phyloP scores from a whole-genome alignment of 2,797 vertebrate species.

The Iguana delicatissima region DNA sequence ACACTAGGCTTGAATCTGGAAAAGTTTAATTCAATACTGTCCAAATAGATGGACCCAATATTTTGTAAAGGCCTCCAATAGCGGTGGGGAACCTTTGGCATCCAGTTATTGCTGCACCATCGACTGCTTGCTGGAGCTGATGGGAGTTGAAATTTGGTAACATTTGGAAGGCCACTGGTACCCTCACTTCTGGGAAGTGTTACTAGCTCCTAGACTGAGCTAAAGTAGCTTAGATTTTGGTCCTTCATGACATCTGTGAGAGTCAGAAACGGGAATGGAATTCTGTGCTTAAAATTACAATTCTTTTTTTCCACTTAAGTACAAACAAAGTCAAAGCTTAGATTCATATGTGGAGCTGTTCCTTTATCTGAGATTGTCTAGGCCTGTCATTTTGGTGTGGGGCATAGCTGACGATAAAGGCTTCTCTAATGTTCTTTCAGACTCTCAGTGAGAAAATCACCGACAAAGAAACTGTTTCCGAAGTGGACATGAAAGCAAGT shows the following conservation, averaged over 20 bases:
- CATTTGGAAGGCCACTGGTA: not conserved
- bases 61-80: not conserved
- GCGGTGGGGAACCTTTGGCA: not conserved
- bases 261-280: not conserved
- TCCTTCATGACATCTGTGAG: not conserved
- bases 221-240: not conserved
- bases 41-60: not conserved
- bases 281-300: not conserved
- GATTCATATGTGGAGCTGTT: not conserved
- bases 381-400: not conserved
- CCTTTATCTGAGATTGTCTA: not conserved
- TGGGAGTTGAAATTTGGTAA: not conserved
- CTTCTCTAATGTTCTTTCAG: constrained; percentile 75
- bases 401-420: constrained; percentile 2
- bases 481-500: constrained; percentile 84
- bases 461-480: constrained; percentile 84
- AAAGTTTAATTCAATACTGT: not conserved
- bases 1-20: not conserved
- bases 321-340: not conserved
- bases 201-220: not conserved
- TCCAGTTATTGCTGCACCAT: not conserved
- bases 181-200: not conserved
- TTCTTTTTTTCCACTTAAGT: not conserved
- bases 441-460: constrained; percentile 84
- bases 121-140: not conserved